Evolutionary conservation across 1,140 invertebrate species (phyloP), one percentile per base, ranked within the genome.

Genomic region (Brachionus asplanchnoidis): DNA sequence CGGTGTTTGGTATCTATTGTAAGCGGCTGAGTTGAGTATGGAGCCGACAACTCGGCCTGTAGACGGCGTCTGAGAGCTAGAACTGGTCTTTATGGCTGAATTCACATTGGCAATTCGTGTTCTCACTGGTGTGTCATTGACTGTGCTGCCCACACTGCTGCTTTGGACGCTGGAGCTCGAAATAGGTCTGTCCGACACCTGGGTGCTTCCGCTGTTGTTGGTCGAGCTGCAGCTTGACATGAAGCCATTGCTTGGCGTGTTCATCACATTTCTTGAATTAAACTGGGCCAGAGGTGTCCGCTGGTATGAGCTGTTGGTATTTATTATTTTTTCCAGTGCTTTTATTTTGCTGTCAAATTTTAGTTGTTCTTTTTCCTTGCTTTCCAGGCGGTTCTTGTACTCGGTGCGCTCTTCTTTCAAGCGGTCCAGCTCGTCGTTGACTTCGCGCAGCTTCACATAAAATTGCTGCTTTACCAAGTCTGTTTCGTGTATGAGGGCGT

Each of bases 261-360:
- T 75, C 70, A 75, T 75, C 12, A 23, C 17, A 26, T 77, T 42
- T 26, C 65, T 40, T 14, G 65, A 32, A 68, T 14, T 75, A 4
- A 36, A 14, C 5, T 75, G 70, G 5, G 36, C 17, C 36, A 75
- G 23, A 44, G 70, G 70, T 20, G 70, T 75, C n/a, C 70, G 11
- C 28, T 40, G 40, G 17, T 17, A 75, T 0, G 17, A 23, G 9
- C 20, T 50, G 46, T 77, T 77, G 14, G 73, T 44, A 53, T 82
- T 82, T 11, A 82, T 82, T 65, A 82, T 82, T 44, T 82, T 82
- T 23, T 82, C 79, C n/a, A 82, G 17, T 2, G 79, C 79, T 44
- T 44, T 65, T 65, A 82, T 82, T 68, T 82, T 82, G n/a, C 20
- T 44, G 23, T 82, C 79, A 40, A 68, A 82, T 44, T 82, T 82